Conservation (phyloP, 2,797 vertebrate species). For the Coreius guichenoti region DNA sequence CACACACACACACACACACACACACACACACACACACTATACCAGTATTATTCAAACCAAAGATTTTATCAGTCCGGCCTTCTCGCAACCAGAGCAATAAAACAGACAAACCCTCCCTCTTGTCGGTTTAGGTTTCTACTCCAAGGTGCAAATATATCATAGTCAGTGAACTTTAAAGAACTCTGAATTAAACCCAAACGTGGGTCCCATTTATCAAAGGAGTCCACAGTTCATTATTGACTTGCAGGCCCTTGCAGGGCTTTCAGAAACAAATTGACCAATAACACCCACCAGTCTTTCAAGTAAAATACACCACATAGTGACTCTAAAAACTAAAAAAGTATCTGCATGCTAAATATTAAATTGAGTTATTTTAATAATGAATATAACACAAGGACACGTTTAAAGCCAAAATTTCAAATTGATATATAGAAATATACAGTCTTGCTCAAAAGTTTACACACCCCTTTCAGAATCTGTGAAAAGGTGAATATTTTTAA, state of each 20-base stretch:
- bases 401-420: neutral
- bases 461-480: no score
- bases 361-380: neutral
- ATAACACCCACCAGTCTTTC: neutral
- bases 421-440: neutral
- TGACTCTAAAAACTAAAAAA: neutral
- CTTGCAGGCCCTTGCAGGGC: constrained; percentile 12
- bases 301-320: neutral
- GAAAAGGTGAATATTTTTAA: no score
- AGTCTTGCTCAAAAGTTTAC: no score
- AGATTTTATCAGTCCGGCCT: constrained; percentile 30
- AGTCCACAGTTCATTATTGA: constrained; percentile 23
- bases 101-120: constrained; percentile 1
- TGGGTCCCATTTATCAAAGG: constrained; percentile 36
- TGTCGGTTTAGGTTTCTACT: constrained; percentile 19
- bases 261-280: constrained; percentile 7
- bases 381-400: neutral
- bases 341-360: no score
- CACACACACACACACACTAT: neutral
- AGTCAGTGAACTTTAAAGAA: constrained; percentile 41
- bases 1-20: no score
- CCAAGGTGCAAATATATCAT: constrained; percentile 25
- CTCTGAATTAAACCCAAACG: constrained; percentile 21
- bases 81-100: constrained; percentile 11
- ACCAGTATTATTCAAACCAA: constrained; percentile 23